Percentiles rank a stretch among this genome's conserved stretches.
These are phyloP conservation scores for Perizoma flavofasciatum DNA, from an alignment of 2,888 invertebrate genomes.

Conservation along the genomic window DNA sequence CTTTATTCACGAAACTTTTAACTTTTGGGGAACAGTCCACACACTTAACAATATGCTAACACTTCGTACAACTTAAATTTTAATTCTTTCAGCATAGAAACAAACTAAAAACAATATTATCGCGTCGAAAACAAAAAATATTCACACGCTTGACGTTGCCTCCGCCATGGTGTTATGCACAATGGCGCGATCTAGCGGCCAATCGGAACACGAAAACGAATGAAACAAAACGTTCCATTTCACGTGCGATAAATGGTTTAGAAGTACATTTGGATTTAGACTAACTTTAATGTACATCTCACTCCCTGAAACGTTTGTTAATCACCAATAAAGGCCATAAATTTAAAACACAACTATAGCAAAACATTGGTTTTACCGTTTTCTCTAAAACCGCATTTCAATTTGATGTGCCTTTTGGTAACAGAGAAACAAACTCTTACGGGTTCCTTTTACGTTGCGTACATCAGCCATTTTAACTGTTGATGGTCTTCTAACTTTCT, in stretches of 20 bases:
- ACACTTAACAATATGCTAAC: constrained; percentile 57
- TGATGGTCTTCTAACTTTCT: no score
- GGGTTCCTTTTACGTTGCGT: no score
- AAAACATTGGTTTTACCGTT: no score
- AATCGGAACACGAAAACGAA: constrained; percentile 22
- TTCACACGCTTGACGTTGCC: constrained; percentile 76
- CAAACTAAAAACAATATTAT: constrained; percentile 70
- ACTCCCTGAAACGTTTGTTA: no score
- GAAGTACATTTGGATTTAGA: no score
- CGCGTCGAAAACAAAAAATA: constrained; percentile 76
- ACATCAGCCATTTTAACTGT: no score
- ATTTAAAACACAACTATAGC: no score
- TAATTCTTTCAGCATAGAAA: constrained; percentile 70
- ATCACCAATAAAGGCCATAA: no score
- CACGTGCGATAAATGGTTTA: neutral
- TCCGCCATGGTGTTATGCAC: constrained; percentile 78
- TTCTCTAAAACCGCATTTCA: no score
- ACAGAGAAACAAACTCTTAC: no score
- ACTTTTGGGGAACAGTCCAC: constrained; percentile 63
- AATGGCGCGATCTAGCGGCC: constrained; percentile 59
- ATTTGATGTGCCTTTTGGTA: no score
- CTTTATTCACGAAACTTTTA: constrained; percentile 76
- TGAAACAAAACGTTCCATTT: constrained; percentile 46
- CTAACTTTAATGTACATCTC: no score
- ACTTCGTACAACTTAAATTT: constrained; percentile 61